Evolutionary conservation across 2,888 invertebrate genomes (phyloP).

Genomic region (Cerceris ruficornis): DNA sequence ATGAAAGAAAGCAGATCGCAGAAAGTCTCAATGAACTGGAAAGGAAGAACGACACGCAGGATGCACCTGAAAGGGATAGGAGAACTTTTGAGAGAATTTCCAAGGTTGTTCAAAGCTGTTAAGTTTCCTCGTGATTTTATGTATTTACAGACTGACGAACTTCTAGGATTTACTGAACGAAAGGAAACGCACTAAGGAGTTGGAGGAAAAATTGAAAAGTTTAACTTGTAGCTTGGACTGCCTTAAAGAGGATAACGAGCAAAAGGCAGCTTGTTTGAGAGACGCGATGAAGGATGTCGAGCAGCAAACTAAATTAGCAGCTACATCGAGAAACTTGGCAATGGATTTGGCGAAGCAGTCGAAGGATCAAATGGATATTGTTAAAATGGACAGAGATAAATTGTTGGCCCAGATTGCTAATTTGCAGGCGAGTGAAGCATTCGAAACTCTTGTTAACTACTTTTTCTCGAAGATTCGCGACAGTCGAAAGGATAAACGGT

Average conservation of each 20-base stretch:
- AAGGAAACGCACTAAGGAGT: slow-evolving; percentile 50
- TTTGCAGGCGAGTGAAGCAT: slow-evolving; percentile 53
- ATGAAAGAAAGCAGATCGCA: too few relatives aligned
- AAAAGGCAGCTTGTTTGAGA: slow-evolving; percentile 55
- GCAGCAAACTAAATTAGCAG: slow-evolving; percentile 58
- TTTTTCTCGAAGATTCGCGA: slow-evolving; percentile 5
- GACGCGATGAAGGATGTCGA: slow-evolving; percentile 58
- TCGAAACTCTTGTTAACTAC: background rate
- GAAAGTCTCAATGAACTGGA: too few relatives aligned
- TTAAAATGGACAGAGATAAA: slow-evolving; percentile 60
- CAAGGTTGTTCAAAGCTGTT: too few relatives aligned
- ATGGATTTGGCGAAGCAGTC: slow-evolving; percentile 63
- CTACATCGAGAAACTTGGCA: slow-evolving; percentile 60
- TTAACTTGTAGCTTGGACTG: slow-evolving; percentile 60
- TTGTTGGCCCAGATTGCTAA: slow-evolving; percentile 50
- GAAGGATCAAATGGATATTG: slow-evolving; percentile 56
- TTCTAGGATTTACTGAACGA: slow-evolving; percentile 62
- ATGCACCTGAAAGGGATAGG: too few relatives aligned
- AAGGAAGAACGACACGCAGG: too few relatives aligned
- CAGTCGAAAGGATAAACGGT: slow-evolving; percentile 5
- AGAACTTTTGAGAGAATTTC: too few relatives aligned
- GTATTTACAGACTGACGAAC: too few relatives aligned
- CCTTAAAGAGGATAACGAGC: slow-evolving; percentile 57
- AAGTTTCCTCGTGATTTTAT: too few relatives aligned
- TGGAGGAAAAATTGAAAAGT: slow-evolving; percentile 61